Conservation (phyloP, 1,140 invertebrate genomes). For the Diabrotica undecimpunctata region DNA sequence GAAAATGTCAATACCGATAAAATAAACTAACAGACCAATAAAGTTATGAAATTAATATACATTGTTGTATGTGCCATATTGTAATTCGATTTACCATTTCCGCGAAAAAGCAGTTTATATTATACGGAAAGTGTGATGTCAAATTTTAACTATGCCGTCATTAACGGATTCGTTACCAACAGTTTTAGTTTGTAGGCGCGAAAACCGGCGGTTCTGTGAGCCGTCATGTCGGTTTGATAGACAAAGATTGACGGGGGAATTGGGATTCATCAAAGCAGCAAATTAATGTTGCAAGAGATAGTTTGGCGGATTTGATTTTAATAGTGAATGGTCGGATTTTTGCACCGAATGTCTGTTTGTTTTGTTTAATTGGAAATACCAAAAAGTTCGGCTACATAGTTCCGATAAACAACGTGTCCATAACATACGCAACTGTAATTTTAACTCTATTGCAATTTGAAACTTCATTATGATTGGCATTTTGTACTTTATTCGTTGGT, state of each 20-base stretch:
- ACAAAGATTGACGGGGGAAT: not conserved
- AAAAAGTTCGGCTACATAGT: too few relatives aligned
- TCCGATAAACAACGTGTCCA: too few relatives aligned
- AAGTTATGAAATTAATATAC: too few relatives aligned
- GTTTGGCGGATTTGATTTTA: not conserved
- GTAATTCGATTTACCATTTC: too few relatives aligned
- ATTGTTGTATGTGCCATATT: too few relatives aligned
- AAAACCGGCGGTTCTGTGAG: not conserved
- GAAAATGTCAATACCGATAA: too few relatives aligned
- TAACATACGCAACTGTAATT: too few relatives aligned
- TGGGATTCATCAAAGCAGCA: not conserved
- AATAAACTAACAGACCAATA: too few relatives aligned
- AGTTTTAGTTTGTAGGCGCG: not conserved
- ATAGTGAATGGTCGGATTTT: not conserved
- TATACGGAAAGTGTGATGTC: not conserved
- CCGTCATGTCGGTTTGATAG: not conserved
- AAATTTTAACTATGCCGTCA: not conserved
- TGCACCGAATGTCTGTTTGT: not conserved
- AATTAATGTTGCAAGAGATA: conserved; percentile 2
- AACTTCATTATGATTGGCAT: too few relatives aligned
- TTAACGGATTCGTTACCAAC: not conserved
- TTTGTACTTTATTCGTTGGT: too few relatives aligned
- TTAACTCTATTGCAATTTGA: too few relatives aligned
- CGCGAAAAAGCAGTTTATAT: not conserved
- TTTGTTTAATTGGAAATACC: not conserved